These are phyloP conservation scores for Enteromius thamalakanensis DNA, from an alignment of 2,797 vertebrate species.

Conservation along the genomic window DNA sequence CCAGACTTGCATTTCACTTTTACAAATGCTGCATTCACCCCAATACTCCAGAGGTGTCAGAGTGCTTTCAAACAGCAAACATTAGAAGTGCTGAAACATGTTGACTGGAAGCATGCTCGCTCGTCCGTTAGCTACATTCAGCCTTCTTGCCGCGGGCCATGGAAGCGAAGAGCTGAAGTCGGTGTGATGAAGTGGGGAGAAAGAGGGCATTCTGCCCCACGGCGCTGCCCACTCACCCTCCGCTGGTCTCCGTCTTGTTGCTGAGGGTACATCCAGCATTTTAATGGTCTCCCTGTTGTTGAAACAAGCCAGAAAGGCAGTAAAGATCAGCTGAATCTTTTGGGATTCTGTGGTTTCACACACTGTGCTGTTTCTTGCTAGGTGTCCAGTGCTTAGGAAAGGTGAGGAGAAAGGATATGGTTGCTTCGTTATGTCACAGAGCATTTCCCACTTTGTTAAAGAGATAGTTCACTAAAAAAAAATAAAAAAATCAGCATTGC, in stretches of 20 bases:
- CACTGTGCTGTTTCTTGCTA: neutral
- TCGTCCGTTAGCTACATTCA: conserved; percentile 59
- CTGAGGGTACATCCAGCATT: conserved; percentile 42
- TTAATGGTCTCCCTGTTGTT: conserved; percentile 41
- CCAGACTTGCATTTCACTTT: conserved; percentile 15
- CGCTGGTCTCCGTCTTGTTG: conserved; percentile 10
- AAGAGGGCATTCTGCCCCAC: conserved; percentile 35
- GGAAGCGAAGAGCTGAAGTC: conserved; percentile 46
- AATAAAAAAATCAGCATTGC: neutral
- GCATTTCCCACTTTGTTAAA: neutral
- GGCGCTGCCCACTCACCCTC: conserved; percentile 30
- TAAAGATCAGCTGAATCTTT: conserved; percentile 20
- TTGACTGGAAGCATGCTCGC: conserved; percentile 49
- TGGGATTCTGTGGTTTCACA: conserved; percentile 30
- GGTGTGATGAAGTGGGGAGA: conserved; percentile 26
- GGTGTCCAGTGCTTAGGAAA: conserved; percentile 12
- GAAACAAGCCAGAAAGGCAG: conserved; percentile 3
- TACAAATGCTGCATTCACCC: conserved; percentile 25
- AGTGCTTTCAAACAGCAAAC: conserved; percentile 43
- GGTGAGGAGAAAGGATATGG: neutral
- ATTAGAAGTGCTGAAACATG: conserved; percentile 62
- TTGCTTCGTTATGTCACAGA: neutral
- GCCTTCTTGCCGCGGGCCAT: conserved; percentile 28
- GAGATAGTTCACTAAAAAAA: neutral
- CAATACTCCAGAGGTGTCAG: conserved; percentile 40